Evolutionary conservation across 1,140 invertebrate species (phyloP).

Genomic region (Ceratosolen fusciceps): DNA sequence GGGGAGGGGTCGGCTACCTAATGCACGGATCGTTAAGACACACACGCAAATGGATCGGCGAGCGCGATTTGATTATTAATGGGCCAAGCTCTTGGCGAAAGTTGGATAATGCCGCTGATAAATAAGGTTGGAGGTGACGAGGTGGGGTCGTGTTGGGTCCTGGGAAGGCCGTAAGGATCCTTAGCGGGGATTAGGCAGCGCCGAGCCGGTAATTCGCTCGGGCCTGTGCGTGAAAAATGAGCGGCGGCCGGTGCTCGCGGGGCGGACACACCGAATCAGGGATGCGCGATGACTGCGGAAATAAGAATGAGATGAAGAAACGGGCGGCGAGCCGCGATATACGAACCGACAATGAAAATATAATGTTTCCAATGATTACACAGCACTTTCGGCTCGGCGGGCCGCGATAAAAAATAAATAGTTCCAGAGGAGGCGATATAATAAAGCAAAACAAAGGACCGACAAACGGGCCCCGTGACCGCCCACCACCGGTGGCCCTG

Average conservation of each 20-base stretch:
- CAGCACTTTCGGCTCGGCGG: constrained; percentile 23
- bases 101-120: no score
- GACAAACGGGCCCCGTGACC: no score
- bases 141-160: no score
- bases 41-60: no score
- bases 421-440: constrained; percentile 23
- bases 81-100: no score
- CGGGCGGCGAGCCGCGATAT: neutral
- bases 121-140: no score
- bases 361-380: constrained; percentile 46
- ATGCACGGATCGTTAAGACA: no score
- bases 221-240: constrained; percentile 9
- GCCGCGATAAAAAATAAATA: constrained; percentile 37
- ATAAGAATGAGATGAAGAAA: constrained; percentile 20
- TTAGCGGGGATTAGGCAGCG: no score
- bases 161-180: no score
- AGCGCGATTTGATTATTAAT: no score
- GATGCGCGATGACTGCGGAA: constrained; percentile 13
- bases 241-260: neutral
- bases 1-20: no score
- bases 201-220: neutral
- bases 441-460: constrained; percentile 43
- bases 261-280: neutral
- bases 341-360: constrained; percentile 46
- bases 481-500: no score